Evolutionary conservation across 2,888 invertebrate genomes (phyloP).

Genomic region (Diploptera punctata): DNA sequence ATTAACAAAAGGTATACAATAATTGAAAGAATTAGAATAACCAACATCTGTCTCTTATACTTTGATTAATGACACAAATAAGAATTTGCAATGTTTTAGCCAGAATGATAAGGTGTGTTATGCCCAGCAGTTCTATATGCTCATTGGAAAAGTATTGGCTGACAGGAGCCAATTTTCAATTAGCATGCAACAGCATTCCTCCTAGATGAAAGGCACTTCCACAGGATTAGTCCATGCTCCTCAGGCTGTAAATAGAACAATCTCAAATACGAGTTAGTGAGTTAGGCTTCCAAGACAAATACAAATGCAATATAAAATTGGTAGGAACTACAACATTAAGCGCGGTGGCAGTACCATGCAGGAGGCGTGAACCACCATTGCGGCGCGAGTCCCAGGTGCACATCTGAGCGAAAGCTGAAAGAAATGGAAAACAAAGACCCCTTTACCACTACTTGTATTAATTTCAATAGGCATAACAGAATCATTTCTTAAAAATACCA

Average conservation of each 20-base stretch:
- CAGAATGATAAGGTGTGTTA: too few species aligned
- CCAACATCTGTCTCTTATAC: too few species aligned
- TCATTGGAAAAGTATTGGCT: neutral
- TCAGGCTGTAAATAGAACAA: slow-evolving; percentile 39
- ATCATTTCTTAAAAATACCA: too few species aligned
- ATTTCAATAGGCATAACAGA: too few species aligned
- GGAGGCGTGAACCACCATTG: slow-evolving; percentile 44
- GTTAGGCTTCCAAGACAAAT: slow-evolving; percentile 29
- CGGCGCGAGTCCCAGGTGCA: slow-evolving; percentile 48
- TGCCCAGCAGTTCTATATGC: slow-evolving; percentile 12
- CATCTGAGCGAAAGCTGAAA: slow-evolving; percentile 50
- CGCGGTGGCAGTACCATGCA: slow-evolving; percentile 44
- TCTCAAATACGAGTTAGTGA: slow-evolving; percentile 21
- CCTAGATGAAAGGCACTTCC: slow-evolving; percentile 28
- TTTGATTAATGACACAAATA: too few species aligned
- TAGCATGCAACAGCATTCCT: slow-evolving; percentile 24
- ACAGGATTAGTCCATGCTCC: slow-evolving; percentile 38
- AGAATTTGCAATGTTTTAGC: too few species aligned
- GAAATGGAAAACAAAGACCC: slow-evolving; percentile 44
- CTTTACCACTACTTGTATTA: slow-evolving; percentile 35
- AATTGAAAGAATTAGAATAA: too few species aligned
- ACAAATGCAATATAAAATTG: slow-evolving; percentile 28
- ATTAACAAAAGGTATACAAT: too few species aligned
- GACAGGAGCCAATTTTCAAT: neutral
- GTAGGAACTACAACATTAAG: slow-evolving; percentile 37